Evolutionary conservation across 2,113 vertebrate genomes (phyloP), one percentile per base, ranked within the genome.

Genomic region (Odobenus rosmarus): DNA sequence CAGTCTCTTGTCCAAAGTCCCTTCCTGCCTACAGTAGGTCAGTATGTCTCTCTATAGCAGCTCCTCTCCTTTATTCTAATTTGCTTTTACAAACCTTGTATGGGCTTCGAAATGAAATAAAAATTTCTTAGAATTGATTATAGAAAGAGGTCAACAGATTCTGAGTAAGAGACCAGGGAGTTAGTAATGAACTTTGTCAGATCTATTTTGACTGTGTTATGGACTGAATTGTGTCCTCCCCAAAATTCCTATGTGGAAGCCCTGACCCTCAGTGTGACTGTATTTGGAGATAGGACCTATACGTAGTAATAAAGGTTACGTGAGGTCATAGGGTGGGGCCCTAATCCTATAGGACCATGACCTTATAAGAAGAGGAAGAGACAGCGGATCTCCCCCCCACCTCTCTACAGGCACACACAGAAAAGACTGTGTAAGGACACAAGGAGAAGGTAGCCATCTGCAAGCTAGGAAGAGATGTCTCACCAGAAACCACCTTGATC

Each of bases 91-190:
- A 76, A 88, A 72, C 4, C 82, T 88, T 83, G 4, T 72, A 46
- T 64, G 5, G 57, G 26, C 51, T 95, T 91, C 36, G 49, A 88
- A 91, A 84, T 93, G 46, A 95, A 93, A 88, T 81, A 16, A 92
- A 88, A 88, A 71, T 31, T 72, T 93, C 55, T 85, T 92, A 51
- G 42, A 92, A 59, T 24, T 72, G 1, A 90, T 91, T 94, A 49
- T 33, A 64, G 64, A 62, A 57, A 67, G 88, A 84, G 23, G 49
- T 39, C 86, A 88, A 67, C 26, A 92, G 16, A 95, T 90, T 93
- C 61, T 95, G 69, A 93, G 33, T 81, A 33, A 92, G 53, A 67
- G 46, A 64, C 28, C 8, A 83, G 28, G 76, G 55, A 36, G 16
- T 72, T 74, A 85, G 28, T 80, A 36, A 59, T 77, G 49, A 77